These are phyloP conservation scores for Oreochromis aureus DNA, from an alignment of 2,113 vertebrate genomes.

Conservation along the genomic window DNA sequence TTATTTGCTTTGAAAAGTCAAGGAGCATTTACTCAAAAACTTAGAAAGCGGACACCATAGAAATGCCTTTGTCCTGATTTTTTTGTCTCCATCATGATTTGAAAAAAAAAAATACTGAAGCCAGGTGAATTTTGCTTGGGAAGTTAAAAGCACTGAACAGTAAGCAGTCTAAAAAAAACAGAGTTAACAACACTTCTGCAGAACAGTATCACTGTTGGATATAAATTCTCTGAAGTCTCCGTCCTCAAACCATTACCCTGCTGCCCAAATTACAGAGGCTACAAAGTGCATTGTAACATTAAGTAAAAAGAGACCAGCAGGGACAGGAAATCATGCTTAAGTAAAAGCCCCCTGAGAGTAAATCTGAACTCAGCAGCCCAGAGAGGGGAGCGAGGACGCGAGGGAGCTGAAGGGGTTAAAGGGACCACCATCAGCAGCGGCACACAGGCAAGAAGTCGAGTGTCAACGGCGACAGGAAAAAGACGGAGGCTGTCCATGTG, in stretches of 20 bases:
- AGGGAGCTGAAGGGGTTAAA: constrained; percentile 39
- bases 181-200: background rate
- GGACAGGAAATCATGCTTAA: background rate
- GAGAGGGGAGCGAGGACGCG: background rate
- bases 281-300: background rate
- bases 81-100: background rate
- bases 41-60: background rate
- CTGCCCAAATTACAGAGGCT: constrained; percentile 8
- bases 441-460: constrained; percentile 51
- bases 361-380: background rate
- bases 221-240: background rate
- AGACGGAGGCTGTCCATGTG: constrained; percentile 69
- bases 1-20: background rate
- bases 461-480: constrained; percentile 71
- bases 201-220: background rate
- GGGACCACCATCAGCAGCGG: constrained; percentile 4
- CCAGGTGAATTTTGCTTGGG: background rate
- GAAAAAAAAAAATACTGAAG: background rate
- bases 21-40: background rate
- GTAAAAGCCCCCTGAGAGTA: background rate
- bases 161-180: background rate
- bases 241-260: background rate
- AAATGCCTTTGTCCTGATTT: background rate
- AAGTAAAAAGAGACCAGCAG: background rate
- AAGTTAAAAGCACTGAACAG: background rate